Percentiles rank a stretch among this genome's conserved stretches.
phyloP scores from a whole-genome alignment of 2,888 invertebrate species.

The Temnothorax unifasciatus region DNA sequence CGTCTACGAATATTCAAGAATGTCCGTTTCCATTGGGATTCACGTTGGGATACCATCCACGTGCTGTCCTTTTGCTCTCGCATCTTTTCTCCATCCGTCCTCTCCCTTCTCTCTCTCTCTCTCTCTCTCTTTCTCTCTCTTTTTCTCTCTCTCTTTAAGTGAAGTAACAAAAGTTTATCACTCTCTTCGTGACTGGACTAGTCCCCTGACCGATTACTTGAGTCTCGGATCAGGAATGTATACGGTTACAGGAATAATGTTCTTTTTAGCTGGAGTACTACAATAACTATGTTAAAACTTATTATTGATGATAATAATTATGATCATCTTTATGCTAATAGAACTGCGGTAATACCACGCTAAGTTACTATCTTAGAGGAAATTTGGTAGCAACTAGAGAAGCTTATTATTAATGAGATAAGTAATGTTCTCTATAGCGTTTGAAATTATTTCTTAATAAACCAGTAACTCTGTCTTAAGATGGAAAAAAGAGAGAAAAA shows the following conservation, averaged over 20 bases:
- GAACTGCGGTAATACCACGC: neutral
- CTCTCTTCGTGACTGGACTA: conserved; percentile 33
- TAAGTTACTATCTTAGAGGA: neutral
- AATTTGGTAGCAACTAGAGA: conserved; percentile 15
- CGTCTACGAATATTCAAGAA: conserved; percentile 73
- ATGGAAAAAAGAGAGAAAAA: neutral
- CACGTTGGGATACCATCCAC: conserved; percentile 25
- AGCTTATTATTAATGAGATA: conserved; percentile 41
- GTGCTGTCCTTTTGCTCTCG: conserved; percentile 30
- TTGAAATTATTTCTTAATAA: conserved; percentile 32
- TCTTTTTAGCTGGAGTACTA: neutral
- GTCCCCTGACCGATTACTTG: neutral
- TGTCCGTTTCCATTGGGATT: conserved; percentile 58
- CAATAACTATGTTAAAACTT: neutral
- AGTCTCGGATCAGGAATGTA: neutral
- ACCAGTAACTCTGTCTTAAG: neutral
- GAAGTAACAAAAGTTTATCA: conserved; percentile 56
- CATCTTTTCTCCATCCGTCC: conserved; percentile 1
- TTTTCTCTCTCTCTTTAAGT: conserved; percentile 37
- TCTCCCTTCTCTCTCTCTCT: neutral
- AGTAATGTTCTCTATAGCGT: conserved; percentile 17
- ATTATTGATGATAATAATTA: conserved; percentile 12
- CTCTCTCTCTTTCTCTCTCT: conserved; percentile 33
- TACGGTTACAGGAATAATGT: neutral
- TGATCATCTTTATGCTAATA: neutral